A percentile compares a stretch with the other conserved stretches of the same genome.
Conservation (phyloP, 2,113 vertebrate species). For the Podarcis raffonei region DNA sequence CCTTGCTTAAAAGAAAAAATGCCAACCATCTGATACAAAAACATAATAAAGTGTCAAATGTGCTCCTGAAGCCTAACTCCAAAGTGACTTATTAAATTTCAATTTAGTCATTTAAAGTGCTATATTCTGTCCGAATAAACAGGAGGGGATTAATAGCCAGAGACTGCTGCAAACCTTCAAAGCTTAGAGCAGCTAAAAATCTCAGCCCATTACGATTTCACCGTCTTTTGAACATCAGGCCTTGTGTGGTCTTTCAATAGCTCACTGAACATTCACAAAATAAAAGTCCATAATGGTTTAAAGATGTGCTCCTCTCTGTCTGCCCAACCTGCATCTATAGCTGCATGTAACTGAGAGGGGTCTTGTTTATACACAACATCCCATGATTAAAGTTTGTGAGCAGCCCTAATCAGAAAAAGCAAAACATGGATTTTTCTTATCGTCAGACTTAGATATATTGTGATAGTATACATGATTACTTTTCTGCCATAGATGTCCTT, state of each 20-base stretch:
- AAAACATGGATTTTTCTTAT: background rate
- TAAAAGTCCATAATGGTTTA: constrained; percentile 34
- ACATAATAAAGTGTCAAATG: background rate
- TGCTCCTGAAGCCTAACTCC: background rate
- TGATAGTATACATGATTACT: background rate
- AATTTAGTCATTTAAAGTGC: background rate
- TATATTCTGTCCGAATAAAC: background rate
- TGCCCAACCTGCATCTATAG: rapidly evolving
- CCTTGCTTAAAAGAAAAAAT: background rate
- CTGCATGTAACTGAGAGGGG: background rate
- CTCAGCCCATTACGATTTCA: background rate
- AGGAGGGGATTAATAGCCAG: background rate
- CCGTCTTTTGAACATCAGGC: constrained; percentile 20
- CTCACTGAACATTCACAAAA: constrained; percentile 22
- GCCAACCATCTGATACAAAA: constrained; percentile 3
- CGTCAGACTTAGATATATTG: background rate
- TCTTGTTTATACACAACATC: background rate
- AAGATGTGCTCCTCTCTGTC: constrained; percentile 24
- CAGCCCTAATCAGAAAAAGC: constrained; percentile 18
- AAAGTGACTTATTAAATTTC: constrained; percentile 23
- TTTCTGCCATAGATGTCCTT: background rate
- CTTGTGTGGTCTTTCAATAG: constrained; percentile 31
- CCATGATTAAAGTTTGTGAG: background rate
- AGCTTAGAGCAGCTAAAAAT: constrained; percentile 21
- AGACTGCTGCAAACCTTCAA: constrained; percentile 37